These are phyloP conservation scores for Amazona ochrocephala DNA, from an alignment of 2,797 vertebrate species.

Conservation along the genomic window DNA sequence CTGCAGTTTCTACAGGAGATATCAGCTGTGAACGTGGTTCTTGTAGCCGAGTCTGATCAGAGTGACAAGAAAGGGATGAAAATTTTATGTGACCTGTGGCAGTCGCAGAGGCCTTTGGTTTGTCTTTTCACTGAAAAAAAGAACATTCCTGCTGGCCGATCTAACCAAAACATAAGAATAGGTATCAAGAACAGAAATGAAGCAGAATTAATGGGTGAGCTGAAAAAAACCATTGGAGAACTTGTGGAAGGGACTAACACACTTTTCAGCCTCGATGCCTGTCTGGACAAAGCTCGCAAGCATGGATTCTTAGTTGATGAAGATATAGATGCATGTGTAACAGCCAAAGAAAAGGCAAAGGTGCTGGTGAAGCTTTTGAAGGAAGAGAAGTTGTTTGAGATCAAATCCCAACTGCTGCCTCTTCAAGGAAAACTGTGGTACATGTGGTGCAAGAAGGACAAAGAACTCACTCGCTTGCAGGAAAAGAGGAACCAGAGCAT, in stretches of 20 bases:
- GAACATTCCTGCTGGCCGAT: fast-evolving
- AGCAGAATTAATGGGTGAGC: constrained; percentile 60
- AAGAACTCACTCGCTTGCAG: constrained; percentile 74
- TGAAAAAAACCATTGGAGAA: constrained; percentile 44
- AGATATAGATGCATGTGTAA: constrained; percentile 45
- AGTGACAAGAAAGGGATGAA: not conserved
- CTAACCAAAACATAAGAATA: constrained; percentile 50
- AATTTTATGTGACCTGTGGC: constrained; percentile 37
- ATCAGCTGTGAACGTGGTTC: constrained; percentile 72
- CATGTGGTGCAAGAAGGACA: constrained; percentile 78
- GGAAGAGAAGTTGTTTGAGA: constrained; percentile 14
- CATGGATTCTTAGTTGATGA: constrained; percentile 73
- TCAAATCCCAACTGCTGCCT: constrained; percentile 76
- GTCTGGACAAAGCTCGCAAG: constrained; percentile 1
- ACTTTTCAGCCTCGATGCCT: constrained; percentile 45
- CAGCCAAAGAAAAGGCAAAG: constrained; percentile 67
- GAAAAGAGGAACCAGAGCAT: constrained; percentile 70
- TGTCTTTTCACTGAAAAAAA: constrained; percentile 68
- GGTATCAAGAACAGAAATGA: constrained; percentile 74
- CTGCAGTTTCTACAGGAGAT: constrained; percentile 68
- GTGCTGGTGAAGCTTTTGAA: constrained; percentile 26
- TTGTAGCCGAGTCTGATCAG: constrained; percentile 46
- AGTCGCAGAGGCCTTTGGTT: constrained; percentile 66
- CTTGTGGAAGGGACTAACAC: constrained; percentile 19
- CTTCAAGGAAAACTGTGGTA: constrained; percentile 82